A percentile compares a stretch with the other conserved stretches of the same genome.
phyloP scores from a whole-genome alignment of 2,888 invertebrate genomes.

The Rhingia rostrata region DNA sequence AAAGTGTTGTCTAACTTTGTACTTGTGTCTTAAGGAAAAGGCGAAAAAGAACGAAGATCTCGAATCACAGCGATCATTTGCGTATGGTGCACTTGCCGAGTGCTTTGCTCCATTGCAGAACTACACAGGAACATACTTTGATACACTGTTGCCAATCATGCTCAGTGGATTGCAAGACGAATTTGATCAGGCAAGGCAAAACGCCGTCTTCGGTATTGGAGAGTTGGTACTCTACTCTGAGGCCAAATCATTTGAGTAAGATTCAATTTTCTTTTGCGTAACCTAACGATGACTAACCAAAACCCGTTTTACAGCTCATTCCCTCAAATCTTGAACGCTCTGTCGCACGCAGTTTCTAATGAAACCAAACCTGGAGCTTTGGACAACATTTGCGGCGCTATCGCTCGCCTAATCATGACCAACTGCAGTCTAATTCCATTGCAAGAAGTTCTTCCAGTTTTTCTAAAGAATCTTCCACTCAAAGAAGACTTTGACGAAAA shows the following conservation, averaged over 20 bases:
- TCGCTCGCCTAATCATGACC: slow-evolving; percentile 88
- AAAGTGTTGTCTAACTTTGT: slow-evolving; percentile 11
- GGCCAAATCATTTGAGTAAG: slow-evolving; percentile 86
- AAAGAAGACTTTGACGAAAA: slow-evolving; percentile 90
- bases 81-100: slow-evolving; percentile 89
- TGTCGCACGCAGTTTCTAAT: slow-evolving; percentile 87
- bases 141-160: slow-evolving; percentile 86
- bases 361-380: slow-evolving; percentile 87
- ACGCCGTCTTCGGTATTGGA: slow-evolving; percentile 90
- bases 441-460: slow-evolving; percentile 89
- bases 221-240: slow-evolving; percentile 88
- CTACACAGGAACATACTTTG: slow-evolving; percentile 85
- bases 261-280: slow-evolving; percentile 76
- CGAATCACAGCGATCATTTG: slow-evolving; percentile 88
- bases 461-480: slow-evolving; percentile 88
- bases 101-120: slow-evolving; percentile 86
- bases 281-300: background rate
- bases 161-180: slow-evolving; percentile 86
- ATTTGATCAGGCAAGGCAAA: slow-evolving; percentile 89
- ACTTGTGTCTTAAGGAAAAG: slow-evolving; percentile 84
- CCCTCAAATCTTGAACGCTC: slow-evolving; percentile 86
- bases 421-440: slow-evolving; percentile 87
- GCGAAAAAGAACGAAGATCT: slow-evolving; percentile 83
- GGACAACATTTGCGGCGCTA: slow-evolving; percentile 91
- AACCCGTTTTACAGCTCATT: slow-evolving; percentile 84